phyloP scores from a whole-genome alignment of 2,888 invertebrate genomes.

The Sphaerophoria taeniata region DNA sequence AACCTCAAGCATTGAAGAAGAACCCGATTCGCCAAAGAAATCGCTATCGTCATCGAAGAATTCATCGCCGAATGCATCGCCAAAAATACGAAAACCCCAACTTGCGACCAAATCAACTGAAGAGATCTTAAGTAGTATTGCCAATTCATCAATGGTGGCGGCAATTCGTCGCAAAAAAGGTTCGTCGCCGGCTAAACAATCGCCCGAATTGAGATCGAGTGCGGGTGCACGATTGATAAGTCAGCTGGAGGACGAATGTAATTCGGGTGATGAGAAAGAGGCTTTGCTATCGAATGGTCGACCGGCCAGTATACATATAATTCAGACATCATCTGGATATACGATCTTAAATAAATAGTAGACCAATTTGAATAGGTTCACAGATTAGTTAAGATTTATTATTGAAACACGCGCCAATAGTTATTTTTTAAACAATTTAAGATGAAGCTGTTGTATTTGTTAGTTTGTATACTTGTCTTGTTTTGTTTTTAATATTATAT shows the following conservation, averaged over 20 bases:
- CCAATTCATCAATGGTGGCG: conserved; percentile 73
- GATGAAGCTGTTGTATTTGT: conserved; percentile 63
- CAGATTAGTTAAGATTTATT: conserved; percentile 30
- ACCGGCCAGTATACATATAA: conserved; percentile 77
- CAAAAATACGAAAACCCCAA: conserved; percentile 75
- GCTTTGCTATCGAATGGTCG: conserved; percentile 76
- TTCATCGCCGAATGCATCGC: conserved; percentile 77
- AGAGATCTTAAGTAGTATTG: conserved; percentile 57
- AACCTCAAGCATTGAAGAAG: conserved; percentile 78
- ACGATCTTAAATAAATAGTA: conserved; percentile 76
- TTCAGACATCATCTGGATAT: conserved; percentile 76
- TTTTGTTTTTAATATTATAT: conserved; percentile 14
- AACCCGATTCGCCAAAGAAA: conserved; percentile 77
- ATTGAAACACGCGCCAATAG: conserved; percentile 60
- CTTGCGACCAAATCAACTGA: conserved; percentile 61
- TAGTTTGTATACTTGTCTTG: conserved; percentile 28
- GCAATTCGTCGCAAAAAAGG: conserved; percentile 75
- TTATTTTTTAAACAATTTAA: conserved; percentile 50
- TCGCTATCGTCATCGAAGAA: conserved; percentile 76
- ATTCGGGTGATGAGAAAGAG: conserved; percentile 75
- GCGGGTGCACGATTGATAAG: conserved; percentile 76
- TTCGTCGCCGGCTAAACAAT: conserved; percentile 68
- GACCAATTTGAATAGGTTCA: conserved; percentile 14
- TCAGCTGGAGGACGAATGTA: conserved; percentile 71
- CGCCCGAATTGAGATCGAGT: conserved; percentile 76